Conservation (phyloP, 2,888 invertebrate species). For the Stenchaetothrips biformis region DNA sequence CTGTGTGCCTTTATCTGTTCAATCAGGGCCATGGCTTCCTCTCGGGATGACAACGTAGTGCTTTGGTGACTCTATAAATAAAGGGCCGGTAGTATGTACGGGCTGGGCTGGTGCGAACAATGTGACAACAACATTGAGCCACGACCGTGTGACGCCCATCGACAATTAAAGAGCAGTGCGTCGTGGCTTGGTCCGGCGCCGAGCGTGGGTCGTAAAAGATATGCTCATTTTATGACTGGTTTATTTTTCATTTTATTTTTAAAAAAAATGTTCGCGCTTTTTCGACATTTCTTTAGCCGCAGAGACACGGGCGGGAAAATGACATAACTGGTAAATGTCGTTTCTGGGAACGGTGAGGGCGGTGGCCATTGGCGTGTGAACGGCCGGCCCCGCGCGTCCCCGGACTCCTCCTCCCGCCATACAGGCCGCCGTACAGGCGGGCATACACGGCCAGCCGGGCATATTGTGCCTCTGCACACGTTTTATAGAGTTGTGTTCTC, state of each 20-base stretch:
- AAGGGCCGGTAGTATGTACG: neutral
- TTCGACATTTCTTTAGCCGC: too few relatives aligned
- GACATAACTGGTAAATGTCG: neutral
- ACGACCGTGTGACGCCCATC: neutral
- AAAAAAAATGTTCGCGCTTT: neutral
- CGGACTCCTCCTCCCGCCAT: too few relatives aligned
- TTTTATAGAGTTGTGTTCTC: conserved; percentile 18
- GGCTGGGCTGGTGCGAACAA: conserved; percentile 8
- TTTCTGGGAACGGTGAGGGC: conserved; percentile 5
- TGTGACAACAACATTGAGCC: neutral
- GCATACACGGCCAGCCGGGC: neutral
- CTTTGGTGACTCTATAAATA: conserved; percentile 2
- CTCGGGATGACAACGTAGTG: neutral
- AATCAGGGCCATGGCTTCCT: conserved; percentile 1
- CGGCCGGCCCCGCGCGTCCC: neutral
- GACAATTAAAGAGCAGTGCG: conserved; percentile 2
- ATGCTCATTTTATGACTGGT: neutral
- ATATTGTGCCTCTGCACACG: conserved; percentile 8
- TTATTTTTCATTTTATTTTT: neutral
- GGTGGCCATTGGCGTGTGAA: conserved; percentile 21
- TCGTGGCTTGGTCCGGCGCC: neutral
- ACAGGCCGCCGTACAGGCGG: neutral
- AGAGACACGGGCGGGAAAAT: neutral
- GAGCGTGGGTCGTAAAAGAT: neutral
- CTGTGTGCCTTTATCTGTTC: neutral